Evolutionary conservation across 2,113 vertebrate species (phyloP).

Genomic region (Stomatorhinus ivindoensis): DNA sequence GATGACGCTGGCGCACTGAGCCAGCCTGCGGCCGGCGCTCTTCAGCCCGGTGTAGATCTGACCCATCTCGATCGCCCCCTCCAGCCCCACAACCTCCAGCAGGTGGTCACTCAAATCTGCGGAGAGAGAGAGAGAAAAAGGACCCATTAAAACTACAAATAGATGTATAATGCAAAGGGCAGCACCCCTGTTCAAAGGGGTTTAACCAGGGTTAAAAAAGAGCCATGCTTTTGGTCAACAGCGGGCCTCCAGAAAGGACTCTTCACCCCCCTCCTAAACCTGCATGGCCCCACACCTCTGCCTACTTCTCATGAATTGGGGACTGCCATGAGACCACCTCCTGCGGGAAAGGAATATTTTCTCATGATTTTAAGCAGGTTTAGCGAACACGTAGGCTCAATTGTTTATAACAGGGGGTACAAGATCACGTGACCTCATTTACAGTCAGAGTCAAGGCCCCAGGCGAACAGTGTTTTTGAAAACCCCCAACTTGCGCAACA

Average conservation of each 20-base stretch:
- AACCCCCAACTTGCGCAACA: neutral
- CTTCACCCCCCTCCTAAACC: neutral
- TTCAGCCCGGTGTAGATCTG: conserved; percentile 97
- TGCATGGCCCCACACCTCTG: neutral
- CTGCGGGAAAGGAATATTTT: neutral
- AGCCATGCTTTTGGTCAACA: neutral
- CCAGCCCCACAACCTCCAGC: conserved; percentile 88
- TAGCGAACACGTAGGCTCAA: neutral
- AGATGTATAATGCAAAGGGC: neutral
- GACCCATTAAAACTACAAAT: neutral
- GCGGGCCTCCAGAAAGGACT: neutral
- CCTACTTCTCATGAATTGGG: neutral
- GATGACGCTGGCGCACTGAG: conserved; percentile 79
- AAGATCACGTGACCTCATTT: neutral
- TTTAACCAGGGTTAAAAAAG: neutral
- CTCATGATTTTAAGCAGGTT: conserved; percentile 17
- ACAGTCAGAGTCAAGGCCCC: neutral
- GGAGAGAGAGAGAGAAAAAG: conserved; percentile 2
- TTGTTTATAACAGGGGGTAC: neutral
- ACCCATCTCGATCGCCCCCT: conserved; percentile 93
- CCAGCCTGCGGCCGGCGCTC: conserved; percentile 83
- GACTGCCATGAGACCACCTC: neutral
- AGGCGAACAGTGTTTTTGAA: neutral
- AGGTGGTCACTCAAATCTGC: conserved; percentile 87
- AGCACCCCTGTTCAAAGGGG: neutral